Evolutionary conservation across 2,797 vertebrate genomes (phyloP), one percentile per base, ranked within the genome.

Genomic region (Sardinella longiceps): DNA sequence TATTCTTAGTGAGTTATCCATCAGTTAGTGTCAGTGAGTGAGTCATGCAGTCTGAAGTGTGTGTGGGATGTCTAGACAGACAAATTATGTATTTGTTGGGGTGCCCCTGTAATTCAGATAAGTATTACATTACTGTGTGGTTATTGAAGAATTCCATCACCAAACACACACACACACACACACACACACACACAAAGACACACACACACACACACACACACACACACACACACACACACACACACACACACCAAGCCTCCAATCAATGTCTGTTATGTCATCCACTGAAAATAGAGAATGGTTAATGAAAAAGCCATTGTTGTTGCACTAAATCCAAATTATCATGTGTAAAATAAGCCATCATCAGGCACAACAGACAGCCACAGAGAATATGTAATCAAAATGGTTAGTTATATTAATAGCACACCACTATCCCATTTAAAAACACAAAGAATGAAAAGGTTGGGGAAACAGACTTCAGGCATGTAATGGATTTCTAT

Each of bases 201-300:
- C 23, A 6, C 56, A 0, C 56, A n/a, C 23, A 1, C 5, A 7
- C n/a, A 1, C 5, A 25, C 1, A 3, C 46, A 48, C 7, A 48
- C 46, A 48, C 46, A 48, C 7, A 48, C 7, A 20, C 51, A 5
- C 51, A 5, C 51, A 20, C 51, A 10, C n/a, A 3, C 56, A 1
- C 56, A 25, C 56, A 10, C 23, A 9, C 56, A 10, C 23, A 25
- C 23, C 6, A 25, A 25, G 18, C 37, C 7, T 23, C 37, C 20
- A 77, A 77, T 77, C 33, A 77, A 77, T 77, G 33, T 18, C 33
- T 74, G 23, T 39, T 39, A 74, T 74, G 37, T 77, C 70, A 23
- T n/a, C 37, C 37, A 33, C 70, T 43, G 7, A 37, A 43, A 33
- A 77, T 18, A 20, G 2, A 43, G 18, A 77, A 39, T n/a, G n/a